phyloP scores from a whole-genome alignment of 2,888 invertebrate genomes.

The Nephrotoma guestfalica region DNA sequence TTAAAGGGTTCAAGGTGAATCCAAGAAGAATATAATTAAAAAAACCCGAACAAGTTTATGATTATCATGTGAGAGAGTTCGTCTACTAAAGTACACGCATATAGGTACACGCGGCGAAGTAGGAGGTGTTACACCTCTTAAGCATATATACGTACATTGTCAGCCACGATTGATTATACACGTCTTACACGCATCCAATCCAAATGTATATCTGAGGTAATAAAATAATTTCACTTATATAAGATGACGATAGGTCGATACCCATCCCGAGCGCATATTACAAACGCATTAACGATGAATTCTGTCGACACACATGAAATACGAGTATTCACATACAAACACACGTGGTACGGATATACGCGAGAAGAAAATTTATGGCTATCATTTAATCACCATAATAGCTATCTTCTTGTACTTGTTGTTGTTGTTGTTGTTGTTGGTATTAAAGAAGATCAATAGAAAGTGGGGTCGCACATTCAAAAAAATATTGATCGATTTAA shows the following conservation, averaged over 20 bases:
- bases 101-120: neutral
- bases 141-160: neutral
- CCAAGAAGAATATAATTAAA: neutral
- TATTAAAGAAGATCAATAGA: neutral
- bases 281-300: neutral
- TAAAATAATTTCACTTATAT: neutral
- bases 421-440: too few relatives aligned
- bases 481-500: neutral
- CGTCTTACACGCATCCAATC: neutral
- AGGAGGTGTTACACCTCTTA: neutral
- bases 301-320: neutral
- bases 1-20: neutral
- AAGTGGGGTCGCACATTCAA: neutral
- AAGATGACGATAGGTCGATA: neutral
- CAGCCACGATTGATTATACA: neutral
- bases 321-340: neutral
- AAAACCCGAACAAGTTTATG: neutral
- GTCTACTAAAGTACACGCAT: too few relatives aligned
- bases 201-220: neutral
- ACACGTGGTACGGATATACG: neutral
- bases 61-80: neutral
- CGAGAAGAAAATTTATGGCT: neutral
- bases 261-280: neutral
- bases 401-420: too few relatives aligned
- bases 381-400: neutral